Evolutionary conservation across 2,797 vertebrate genomes (phyloP).

Genomic region (Lithobates pipiens): DNA sequence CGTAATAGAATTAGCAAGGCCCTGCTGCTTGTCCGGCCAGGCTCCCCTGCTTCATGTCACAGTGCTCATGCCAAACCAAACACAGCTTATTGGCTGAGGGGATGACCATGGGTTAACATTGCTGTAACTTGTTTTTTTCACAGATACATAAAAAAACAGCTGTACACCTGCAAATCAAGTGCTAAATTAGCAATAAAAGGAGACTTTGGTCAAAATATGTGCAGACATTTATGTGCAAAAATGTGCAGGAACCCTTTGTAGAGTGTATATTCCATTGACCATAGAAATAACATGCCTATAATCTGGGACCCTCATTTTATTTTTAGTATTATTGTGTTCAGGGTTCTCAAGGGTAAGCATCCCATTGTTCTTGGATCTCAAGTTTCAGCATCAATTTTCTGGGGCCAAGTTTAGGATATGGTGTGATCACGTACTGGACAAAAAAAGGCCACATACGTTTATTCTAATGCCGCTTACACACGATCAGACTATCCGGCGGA

Average conservation of each 20-base stretch:
- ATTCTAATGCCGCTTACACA: too few relatives aligned
- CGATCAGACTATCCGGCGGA: too few relatives aligned
- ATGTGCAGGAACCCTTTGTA: background rate
- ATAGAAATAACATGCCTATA: background rate
- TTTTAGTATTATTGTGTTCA: too few relatives aligned
- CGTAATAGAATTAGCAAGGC: constrained; percentile 46
- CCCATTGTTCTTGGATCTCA: too few relatives aligned
- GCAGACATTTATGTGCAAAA: background rate
- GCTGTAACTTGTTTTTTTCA: constrained; percentile 9
- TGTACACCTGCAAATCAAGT: background rate
- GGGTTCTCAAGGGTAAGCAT: too few relatives aligned
- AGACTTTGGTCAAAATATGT: background rate
- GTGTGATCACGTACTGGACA: too few relatives aligned
- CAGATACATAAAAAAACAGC: background rate
- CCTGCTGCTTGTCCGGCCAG: constrained; percentile 38
- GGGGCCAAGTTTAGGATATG: too few relatives aligned
- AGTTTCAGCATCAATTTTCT: too few relatives aligned
- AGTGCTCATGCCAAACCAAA: constrained; percentile 29
- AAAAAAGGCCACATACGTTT: too few relatives aligned
- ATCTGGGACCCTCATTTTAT: background rate
- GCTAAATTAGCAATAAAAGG: background rate
- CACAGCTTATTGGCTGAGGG: constrained; percentile 7
- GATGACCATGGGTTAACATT: background rate
- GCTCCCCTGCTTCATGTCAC: constrained; percentile 16
- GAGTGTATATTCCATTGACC: background rate